Percentiles rank a stretch among this genome's conserved stretches.
phyloP scores from a whole-genome alignment of 1,140 invertebrate genomes.

The Sitophilus oryzae region DNA sequence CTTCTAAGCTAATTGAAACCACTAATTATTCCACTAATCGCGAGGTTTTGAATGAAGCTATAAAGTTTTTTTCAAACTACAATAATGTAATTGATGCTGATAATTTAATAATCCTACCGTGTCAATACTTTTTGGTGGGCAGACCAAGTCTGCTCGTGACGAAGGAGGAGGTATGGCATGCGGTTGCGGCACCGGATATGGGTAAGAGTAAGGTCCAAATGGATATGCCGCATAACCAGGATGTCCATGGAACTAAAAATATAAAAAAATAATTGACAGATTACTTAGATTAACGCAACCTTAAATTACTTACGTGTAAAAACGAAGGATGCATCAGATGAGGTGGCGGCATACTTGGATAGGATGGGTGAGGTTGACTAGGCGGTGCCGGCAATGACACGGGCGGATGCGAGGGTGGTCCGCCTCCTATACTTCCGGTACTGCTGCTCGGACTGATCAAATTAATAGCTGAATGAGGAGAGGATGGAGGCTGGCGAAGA shows the following conservation, averaged over 20 bases:
- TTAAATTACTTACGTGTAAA: slow-evolving; percentile 25
- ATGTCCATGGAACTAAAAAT: slow-evolving; percentile 30
- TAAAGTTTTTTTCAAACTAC: not conserved
- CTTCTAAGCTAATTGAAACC: too few species aligned
- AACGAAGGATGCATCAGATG: slow-evolving; percentile 60
- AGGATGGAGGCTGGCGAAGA: slow-evolving; percentile 41
- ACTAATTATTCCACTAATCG: too few species aligned
- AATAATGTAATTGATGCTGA: not conserved
- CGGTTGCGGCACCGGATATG: slow-evolving; percentile 64
- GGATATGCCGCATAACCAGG: slow-evolving; percentile 43
- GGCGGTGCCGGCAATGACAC: slow-evolving; percentile 54
- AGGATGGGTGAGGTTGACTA: slow-evolving; percentile 59
- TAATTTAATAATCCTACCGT: slow-evolving; percentile 40
- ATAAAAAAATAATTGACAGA: slow-evolving; percentile 4
- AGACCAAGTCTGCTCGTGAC: slow-evolving; percentile 39
- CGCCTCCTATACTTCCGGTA: slow-evolving; percentile 54
- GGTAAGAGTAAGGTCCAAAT: slow-evolving; percentile 57
- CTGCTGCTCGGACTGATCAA: slow-evolving; percentile 56
- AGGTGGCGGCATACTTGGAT: slow-evolving; percentile 62
- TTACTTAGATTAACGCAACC: too few species aligned
- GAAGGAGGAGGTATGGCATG: slow-evolving; percentile 67
- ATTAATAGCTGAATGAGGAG: slow-evolving; percentile 54
- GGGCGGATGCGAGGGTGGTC: slow-evolving; percentile 57
- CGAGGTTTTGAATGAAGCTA: too few species aligned
- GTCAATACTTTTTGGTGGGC: slow-evolving; percentile 48